A percentile compares a stretch with the other conserved stretches of the same genome.
Evolutionary conservation across 2,888 invertebrate species (phyloP).

Genomic region (Caenorhabditis sp.): DNA sequence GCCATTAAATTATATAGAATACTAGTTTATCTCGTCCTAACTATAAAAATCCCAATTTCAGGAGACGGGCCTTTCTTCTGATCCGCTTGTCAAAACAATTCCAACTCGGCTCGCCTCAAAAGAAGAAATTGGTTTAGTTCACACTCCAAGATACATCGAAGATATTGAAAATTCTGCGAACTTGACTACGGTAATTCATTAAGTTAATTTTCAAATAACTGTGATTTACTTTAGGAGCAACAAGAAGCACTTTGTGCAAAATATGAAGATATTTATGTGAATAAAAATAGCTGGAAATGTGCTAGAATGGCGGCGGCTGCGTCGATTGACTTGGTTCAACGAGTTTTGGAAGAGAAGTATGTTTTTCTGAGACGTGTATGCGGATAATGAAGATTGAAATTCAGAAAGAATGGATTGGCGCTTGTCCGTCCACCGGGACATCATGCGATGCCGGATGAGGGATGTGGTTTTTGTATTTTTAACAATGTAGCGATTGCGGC

Average conservation of each 20-base stretch:
- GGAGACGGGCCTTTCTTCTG: slow-evolving; percentile 4
- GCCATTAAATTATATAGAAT: no score
- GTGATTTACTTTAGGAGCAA: slow-evolving; percentile 12
- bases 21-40: no score
- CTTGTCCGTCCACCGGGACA: slow-evolving; percentile 92
- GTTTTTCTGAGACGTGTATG: no score
- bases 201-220: neutral
- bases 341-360: slow-evolving; percentile 31
- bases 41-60: no score
- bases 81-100: slow-evolving; percentile 21
- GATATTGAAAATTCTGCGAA: slow-evolving; percentile 34
- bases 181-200: slow-evolving; percentile 29
- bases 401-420: slow-evolving; percentile 83
- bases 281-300: slow-evolving; percentile 51
- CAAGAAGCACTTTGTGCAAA: slow-evolving; percentile 44
- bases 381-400: neutral
- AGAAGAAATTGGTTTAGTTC: slow-evolving; percentile 47
- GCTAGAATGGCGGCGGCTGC: slow-evolving; percentile 58
- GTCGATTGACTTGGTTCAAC: slow-evolving; percentile 46
- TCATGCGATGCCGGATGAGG: slow-evolving; percentile 83
- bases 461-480: slow-evolving; percentile 92
- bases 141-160: slow-evolving; percentile 52
- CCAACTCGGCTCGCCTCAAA: slow-evolving; percentile 33
- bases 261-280: slow-evolving; percentile 68
- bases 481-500: slow-evolving; percentile 96